These are phyloP conservation scores for Mnemiopsis leidyi DNA, from an alignment of 37 sponge, comb jelly and placozoan species.

Conservation along the genomic window DNA sequence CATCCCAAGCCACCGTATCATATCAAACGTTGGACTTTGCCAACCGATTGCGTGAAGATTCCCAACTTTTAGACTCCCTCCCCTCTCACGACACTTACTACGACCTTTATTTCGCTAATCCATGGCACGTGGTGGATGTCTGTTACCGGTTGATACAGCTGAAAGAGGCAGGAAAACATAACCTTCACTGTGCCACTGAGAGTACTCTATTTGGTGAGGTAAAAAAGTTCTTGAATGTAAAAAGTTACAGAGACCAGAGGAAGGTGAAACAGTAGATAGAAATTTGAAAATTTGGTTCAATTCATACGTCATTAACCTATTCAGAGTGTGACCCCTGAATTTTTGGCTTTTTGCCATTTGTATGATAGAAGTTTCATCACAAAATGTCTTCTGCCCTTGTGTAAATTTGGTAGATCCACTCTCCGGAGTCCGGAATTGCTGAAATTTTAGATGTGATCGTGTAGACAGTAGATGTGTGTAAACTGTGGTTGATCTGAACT, in stretches of 20 bases:
- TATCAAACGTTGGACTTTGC: neutral
- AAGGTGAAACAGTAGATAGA: neutral
- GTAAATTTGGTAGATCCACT: too few relatives aligned
- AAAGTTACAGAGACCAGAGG: neutral
- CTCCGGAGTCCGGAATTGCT: too few relatives aligned
- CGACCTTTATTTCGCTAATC: neutral
- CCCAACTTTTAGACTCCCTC: neutral
- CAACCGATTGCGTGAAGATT: neutral
- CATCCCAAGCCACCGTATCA: neutral
- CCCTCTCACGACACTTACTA: neutral
- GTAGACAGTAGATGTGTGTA: too few relatives aligned
- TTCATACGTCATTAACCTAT: too few relatives aligned
- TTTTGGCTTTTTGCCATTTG: too few relatives aligned
- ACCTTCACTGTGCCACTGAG: neutral
- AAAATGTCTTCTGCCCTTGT: too few relatives aligned
- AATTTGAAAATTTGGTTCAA: too few relatives aligned
- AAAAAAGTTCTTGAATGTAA: neutral
- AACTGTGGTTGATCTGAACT: too few relatives aligned
- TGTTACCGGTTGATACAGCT: neutral
- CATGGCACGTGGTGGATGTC: neutral
- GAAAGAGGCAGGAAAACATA: neutral
- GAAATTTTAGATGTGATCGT: too few relatives aligned
- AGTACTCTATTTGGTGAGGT: neutral
- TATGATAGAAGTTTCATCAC: too few relatives aligned
- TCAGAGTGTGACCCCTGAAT: too few relatives aligned